Base-by-base conservation (phyloP, 2,888 invertebrate species). In the Heliconius sara region DNA sequence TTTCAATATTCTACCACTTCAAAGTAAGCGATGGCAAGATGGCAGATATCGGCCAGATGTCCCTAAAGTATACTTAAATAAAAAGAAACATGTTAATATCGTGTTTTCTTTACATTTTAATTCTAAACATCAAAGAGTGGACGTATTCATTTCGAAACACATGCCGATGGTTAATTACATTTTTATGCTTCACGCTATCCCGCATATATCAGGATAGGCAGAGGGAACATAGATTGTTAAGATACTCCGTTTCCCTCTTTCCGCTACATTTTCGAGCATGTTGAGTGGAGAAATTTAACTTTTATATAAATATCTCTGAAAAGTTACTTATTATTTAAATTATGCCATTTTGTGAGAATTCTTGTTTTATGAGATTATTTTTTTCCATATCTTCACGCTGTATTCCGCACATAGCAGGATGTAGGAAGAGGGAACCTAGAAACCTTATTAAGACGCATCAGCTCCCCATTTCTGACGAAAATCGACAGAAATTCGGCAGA, bases 61-160 rank as follows among this genome's bases (percentile, higher is more conserved):
- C 13, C 16, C 47, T 19, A 16, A 47, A 47, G 47, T 10, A 22
- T 68, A 71, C 52, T 19, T 6, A 72, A 30, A 72, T 57, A 30
- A 72, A 57, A 72, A 30, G 12, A 12, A 12, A 52, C 47, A n/a
- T 22, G 52, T 12, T 57, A 57, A 72, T 30, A n/a, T 7, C 57
- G 30, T 72, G 52, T 57, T 71, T 72, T 52, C 57, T 72, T 52
- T 72, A 57, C 30, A 57, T 72, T 72, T 72, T n/a, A 30, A 57
- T 72, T 57, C 30, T 13, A 13, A 52, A 72, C 72, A 72, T 72
- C 72, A 72, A 72, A 72, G 72, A 30, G 25, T 19, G 22, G 3
- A 57, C 52, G 57, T 30, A 72, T 30, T 19, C 6, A 72, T 34
- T 72, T 30, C n/a, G 13, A 72, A 72, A 34, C 19, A n/a, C 13